Conservation (phyloP, 1,140 invertebrate genomes). For the Halesus radiatus region DNA sequence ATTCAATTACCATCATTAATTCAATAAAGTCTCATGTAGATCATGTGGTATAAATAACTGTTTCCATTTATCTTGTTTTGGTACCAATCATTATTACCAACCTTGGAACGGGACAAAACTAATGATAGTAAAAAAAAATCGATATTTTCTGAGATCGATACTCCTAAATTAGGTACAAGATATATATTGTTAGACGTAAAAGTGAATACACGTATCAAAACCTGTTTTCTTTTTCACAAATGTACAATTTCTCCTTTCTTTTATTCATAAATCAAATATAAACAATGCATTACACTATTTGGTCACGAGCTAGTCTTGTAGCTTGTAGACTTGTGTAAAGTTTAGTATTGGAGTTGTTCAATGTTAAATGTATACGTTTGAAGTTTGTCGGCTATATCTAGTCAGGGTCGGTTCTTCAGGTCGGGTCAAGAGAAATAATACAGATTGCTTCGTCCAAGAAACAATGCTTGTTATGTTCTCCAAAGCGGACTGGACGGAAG, state of each 20-base stretch:
- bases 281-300: conserved; percentile 1
- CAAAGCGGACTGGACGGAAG: too few relatives aligned
- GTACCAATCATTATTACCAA: neutral
- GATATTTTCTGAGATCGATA: neutral
- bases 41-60: neutral
- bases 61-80: neutral
- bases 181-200: neutral
- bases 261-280: conserved; percentile 25
- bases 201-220: neutral
- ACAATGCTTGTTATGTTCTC: too few relatives aligned
- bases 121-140: neutral
- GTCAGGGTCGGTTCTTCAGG: too few relatives aligned
- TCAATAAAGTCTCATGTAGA: too few relatives aligned
- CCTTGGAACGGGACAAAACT: neutral
- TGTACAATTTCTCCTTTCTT: conserved; percentile 21
- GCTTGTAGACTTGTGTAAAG: neutral
- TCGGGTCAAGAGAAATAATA: too few relatives aligned
- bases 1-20: too few relatives aligned
- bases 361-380: neutral
- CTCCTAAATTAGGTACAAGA: neutral
- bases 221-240: neutral
- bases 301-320: neutral
- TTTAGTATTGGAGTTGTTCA: neutral
- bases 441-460: too few relatives aligned
- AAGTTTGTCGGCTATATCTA: too few relatives aligned